These are phyloP conservation scores for Gallinago media DNA, from an alignment of 2,113 vertebrate species.

Conservation along the genomic window DNA sequence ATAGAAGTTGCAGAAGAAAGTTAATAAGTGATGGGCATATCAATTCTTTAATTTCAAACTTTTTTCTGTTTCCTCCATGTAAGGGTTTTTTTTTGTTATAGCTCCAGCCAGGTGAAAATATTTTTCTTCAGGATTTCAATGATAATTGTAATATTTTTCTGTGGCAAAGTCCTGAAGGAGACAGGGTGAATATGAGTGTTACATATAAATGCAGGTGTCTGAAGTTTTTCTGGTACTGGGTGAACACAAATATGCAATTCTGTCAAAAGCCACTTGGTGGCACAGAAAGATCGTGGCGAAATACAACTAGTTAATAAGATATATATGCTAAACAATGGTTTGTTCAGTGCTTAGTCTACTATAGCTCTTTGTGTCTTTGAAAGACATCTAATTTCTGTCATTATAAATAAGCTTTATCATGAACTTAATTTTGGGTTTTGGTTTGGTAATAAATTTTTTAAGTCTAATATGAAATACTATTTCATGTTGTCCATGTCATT, in stretches of 20 bases:
- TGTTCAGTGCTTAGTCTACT: not conserved
- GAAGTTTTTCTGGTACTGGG: not conserved
- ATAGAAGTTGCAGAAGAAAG: not conserved
- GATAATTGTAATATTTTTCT: not conserved
- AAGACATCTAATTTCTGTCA: not conserved
- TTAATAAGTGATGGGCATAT: not conserved
- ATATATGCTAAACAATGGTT: not conserved
- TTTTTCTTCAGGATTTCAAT: not conserved
- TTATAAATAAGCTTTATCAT: not conserved
- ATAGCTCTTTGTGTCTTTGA: not conserved
- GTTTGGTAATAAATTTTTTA: not conserved
- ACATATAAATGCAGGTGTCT: not conserved
- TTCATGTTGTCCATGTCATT: not conserved
- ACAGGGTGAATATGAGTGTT: not conserved
- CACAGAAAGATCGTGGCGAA: not conserved
- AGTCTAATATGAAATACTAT: not conserved
- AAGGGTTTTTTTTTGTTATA: not conserved
- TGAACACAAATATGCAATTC: not conserved
- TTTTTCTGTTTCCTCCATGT: not conserved
- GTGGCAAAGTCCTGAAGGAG: not conserved
- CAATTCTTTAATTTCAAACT: not conserved
- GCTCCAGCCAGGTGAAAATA: not conserved
- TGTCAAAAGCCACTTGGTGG: constrained; percentile 25
- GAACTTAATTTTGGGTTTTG: not conserved
- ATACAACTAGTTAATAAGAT: too few species aligned